Evolutionary conservation across 2,888 invertebrate genomes (phyloP).

Genomic region (Minunthozetes semirufus): DNA sequence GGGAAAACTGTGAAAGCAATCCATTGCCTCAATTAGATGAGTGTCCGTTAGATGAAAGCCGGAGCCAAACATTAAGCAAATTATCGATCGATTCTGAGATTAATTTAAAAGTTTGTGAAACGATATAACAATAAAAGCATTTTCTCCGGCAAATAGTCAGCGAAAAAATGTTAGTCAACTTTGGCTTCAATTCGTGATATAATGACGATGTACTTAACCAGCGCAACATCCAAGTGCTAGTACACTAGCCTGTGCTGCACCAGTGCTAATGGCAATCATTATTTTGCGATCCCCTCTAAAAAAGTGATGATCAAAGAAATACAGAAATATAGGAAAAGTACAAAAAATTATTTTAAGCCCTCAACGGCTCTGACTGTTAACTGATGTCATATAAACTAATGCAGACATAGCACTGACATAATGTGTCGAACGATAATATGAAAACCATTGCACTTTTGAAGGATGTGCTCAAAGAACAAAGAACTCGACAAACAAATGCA

Average conservation of each 20-base stretch:
- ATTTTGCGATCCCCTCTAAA: conserved; percentile 17
- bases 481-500: too few relatives aligned
- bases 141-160: background rate
- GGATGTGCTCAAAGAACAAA: too few relatives aligned
- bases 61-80: too few relatives aligned
- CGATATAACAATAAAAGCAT: background rate
- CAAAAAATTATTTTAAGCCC: background rate
- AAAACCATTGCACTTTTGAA: too few relatives aligned
- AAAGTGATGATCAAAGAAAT: background rate
- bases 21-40: too few relatives aligned
- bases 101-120: too few relatives aligned
- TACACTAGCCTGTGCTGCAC: background rate
- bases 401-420: too few relatives aligned
- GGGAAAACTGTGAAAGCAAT: too few relatives aligned
- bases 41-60: too few relatives aligned
- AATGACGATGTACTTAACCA: background rate
- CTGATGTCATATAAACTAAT: background rate
- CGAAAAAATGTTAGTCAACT: background rate
- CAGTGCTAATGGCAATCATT: conserved; percentile 22
- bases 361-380: background rate
- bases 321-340: background rate
- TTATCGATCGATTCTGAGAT: too few relatives aligned
- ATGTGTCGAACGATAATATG: too few relatives aligned
- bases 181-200: background rate
- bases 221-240: background rate